Percentiles rank a stretch among this genome's conserved stretches.
phyloP scores from a whole-genome alignment of 1,140 invertebrate genomes.

The Asbolus verrucosus region DNA sequence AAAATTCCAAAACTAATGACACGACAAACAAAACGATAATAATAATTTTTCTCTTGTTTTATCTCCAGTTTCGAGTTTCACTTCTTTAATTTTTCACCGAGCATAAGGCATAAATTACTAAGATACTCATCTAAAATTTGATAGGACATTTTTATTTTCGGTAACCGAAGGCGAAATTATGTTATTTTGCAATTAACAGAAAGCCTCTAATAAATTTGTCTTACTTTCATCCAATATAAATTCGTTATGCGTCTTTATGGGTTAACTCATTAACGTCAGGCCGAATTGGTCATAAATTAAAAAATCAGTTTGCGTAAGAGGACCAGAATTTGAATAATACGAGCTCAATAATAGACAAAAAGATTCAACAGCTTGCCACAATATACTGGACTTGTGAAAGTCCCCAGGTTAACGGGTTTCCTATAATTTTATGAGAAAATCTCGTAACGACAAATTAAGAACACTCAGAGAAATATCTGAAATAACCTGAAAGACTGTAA shows the following conservation, averaged over 20 bases:
- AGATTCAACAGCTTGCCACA: slow-evolving; percentile 14
- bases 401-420: too few relatives aligned
- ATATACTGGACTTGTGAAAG: too few relatives aligned
- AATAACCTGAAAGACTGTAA: too few relatives aligned
- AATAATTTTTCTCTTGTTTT: too few relatives aligned
- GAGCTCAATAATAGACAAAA: neutral
- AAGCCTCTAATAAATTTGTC: slow-evolving; percentile 15
- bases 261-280: neutral
- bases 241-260: slow-evolving; percentile 24
- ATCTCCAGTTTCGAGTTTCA: neutral
- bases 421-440: too few relatives aligned
- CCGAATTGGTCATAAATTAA: slow-evolving; percentile 11
- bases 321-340: slow-evolving; percentile 14
- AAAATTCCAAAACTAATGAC: too few relatives aligned
- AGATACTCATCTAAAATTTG: slow-evolving; percentile 1
- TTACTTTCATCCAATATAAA: slow-evolving; percentile 26
- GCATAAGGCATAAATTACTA: slow-evolving; percentile 2
- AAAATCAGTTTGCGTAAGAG: slow-evolving; percentile 14
- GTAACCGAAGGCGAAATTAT: slow-evolving; percentile 13
- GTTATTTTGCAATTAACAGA: slow-evolving; percentile 25
- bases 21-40: neutral
- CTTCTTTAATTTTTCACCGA: neutral
- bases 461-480: too few relatives aligned
- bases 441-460: too few relatives aligned
- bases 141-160: slow-evolving; percentile 15